phyloP scores from a whole-genome alignment of 2,113 vertebrate species.

The Ammospiza nelsoni region DNA sequence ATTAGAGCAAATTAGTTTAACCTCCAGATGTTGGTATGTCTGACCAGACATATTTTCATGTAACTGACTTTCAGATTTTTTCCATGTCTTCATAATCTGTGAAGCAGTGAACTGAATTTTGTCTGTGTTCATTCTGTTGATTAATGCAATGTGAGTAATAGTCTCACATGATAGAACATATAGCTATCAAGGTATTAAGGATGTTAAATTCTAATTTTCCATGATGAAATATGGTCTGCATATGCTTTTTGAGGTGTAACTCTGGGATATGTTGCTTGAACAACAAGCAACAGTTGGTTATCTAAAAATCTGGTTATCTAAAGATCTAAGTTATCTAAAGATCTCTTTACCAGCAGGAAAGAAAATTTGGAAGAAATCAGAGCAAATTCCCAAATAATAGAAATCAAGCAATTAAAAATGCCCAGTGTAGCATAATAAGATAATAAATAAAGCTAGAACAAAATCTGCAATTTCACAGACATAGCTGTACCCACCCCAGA shows the following conservation, averaged over 20 bases:
- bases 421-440: background rate
- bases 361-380: background rate
- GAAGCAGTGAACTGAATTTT: background rate
- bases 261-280: background rate
- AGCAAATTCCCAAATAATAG: background rate
- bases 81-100: background rate
- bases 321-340: background rate
- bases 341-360: background rate
- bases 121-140: background rate
- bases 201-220: background rate
- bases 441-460: constrained; percentile 13
- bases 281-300: background rate
- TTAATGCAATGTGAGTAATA: background rate
- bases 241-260: background rate
- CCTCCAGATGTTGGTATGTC: accelerated
- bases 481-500: background rate
- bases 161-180: background rate
- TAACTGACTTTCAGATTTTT: background rate
- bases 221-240: background rate
- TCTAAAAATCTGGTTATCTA: background rate
- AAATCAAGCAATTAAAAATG: background rate
- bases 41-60: background rate
- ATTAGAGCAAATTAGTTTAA: background rate
- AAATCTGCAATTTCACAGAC: background rate
- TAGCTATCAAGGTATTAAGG: background rate